Base-by-base conservation (phyloP, 1,140 invertebrate species). In the Harlomillsia oculata region DNA sequence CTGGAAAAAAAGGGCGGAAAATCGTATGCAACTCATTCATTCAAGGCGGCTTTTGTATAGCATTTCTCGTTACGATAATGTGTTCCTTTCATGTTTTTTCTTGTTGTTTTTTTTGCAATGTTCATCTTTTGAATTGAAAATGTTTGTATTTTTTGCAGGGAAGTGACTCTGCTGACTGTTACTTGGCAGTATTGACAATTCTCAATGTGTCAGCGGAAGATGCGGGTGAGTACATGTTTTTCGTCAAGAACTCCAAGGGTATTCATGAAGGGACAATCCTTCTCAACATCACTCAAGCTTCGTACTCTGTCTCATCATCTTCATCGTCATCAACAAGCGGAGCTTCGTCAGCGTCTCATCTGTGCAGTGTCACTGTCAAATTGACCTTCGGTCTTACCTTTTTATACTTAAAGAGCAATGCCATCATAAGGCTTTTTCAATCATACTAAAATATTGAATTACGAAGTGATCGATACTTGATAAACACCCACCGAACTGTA, bases 221-320 rank as follows among this genome's bases (percentile, higher is more conserved):
- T 67, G 71, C 70, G 4, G 78, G 78, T n/a, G 78, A 79, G 68
- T 76, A 78, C 69, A 63, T 76, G 59, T 70, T 80, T 56, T 63
- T 79, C 55, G 77, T 78, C 13, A 72, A 74, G 32, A 79, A 78
- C 52, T 62, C 72, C 44, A 72, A 75, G 63, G 78, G 78, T 36
- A 70, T 78, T 55, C 74, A 75, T 55, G 77, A 79, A 60, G 77
- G 76, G 56, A 70, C 70, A 45, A 72, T 79, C 60, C 69, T 70
- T 55, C 68, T 80, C 43, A 78, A 79, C 67, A 75, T 80, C 58
- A 78, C 78, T 26, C 70, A 69, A 36, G 75, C 75, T 11, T 66
- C 66, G 43, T 69, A 64, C 44, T 69, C 68, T 41, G 56, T 68
- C 36, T 69, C 68, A 32, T 49, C 34, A 43, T 55, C 53, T 25